Base-by-base conservation (phyloP, 2,113 vertebrate genomes). In the Phocoena sinus region DNA sequence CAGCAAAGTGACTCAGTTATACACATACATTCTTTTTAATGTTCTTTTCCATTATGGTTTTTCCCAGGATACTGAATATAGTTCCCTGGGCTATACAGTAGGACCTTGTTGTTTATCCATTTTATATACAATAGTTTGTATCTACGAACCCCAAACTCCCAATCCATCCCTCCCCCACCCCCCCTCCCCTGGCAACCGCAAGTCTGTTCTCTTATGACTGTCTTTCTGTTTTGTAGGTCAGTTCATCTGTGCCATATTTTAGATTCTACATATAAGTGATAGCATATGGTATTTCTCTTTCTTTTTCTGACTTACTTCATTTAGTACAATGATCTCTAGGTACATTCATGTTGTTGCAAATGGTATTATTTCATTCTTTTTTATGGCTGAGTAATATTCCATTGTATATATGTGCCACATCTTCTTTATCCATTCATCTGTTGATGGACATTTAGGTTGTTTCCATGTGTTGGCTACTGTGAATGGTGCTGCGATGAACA, bases 351-450 rank as follows among this genome's bases (percentile, higher is more conserved):
- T 33, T 4, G 67, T 4, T n/a, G 67, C 33, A 33, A 68, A 18
- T 20, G 67, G 67, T 17, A 4, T 9, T 9, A 18, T 68, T 18
- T 18, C 7, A 14, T 18, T n/a, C 17, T n/a, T 68, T 63, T n/a
- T n/a, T 17, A n/a, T n/a, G 67, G 8, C 67, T 20, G 67, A 68
- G 67, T 18, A 14, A 31, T 3, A 67, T 3, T 15, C 31, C 65
- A n/a, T 8, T 18, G 70, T 28, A 15, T 8, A 1, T 28, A 41
- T 74, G 73, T 0, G 9, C 44, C 2, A 15, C 2, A 8, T 41
- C 23, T 26, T 38, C 73, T 44, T 18, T 9, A 31, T 18, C 28
- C 15, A 9, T 20, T 20, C 74, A 20, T 9, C 73, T 33, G 17
- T 9, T 20, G 28, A 20, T 3, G 74, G 18, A 31, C 74, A 50